Evolutionary conservation across 2,113 vertebrate genomes (phyloP).

Genomic region (Cyphomyrus discorhynchus): DNA sequence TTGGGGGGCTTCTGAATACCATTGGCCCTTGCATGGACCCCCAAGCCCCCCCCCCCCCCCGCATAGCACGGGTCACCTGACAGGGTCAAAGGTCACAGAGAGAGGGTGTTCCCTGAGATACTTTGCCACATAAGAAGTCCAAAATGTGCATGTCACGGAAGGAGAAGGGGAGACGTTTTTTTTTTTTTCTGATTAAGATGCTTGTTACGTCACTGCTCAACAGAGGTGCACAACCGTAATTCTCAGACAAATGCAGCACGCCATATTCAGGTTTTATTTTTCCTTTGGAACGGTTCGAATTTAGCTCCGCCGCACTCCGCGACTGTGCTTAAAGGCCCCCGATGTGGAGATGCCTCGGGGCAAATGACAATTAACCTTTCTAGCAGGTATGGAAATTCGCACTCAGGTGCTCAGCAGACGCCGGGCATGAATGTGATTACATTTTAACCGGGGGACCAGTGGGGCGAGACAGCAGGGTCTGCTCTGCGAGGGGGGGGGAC

Average conservation of each 20-base stretch:
- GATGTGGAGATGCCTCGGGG: conserved; percentile 22
- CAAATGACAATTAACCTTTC: conserved; percentile 32
- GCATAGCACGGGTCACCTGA: neutral
- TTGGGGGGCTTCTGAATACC: conserved; percentile 42
- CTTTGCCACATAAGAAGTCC: neutral
- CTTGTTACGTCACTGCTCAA: neutral
- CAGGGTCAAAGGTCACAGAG: neutral
- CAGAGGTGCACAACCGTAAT: neutral
- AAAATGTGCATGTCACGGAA: neutral
- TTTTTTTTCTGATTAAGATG: neutral
- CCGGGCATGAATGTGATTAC: conserved; percentile 36
- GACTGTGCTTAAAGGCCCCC: conserved; percentile 17
- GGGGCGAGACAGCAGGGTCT: neutral
- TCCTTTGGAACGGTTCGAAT: neutral
- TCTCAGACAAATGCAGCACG: neutral
- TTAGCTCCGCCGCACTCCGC: neutral
- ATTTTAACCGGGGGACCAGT: conserved; percentile 73
- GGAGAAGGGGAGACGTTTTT: neutral
- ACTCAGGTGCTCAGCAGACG: conserved; percentile 27
- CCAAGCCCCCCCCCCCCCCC: neutral
- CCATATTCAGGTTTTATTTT: neutral
- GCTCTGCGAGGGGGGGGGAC: neutral
- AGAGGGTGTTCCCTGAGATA: neutral
- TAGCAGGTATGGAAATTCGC: conserved; percentile 37
- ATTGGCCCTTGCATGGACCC: neutral